These are phyloP conservation scores for Malurus leucopterus DNA, from an alignment of 2,797 vertebrate genomes.

Conservation along the genomic window DNA sequence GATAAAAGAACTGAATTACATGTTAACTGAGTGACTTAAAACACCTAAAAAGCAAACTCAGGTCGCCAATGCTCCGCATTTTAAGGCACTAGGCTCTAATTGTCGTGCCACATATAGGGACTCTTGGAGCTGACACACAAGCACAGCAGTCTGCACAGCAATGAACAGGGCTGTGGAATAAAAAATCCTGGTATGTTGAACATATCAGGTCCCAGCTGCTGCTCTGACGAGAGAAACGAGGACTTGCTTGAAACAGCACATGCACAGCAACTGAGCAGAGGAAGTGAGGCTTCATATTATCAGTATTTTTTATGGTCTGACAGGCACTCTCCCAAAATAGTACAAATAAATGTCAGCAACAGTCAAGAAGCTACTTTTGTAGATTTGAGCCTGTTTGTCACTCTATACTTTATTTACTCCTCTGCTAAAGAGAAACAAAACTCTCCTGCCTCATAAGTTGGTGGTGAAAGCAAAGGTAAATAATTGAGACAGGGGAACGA, in stretches of 20 bases:
- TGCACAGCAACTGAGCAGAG: background rate
- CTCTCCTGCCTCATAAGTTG: background rate
- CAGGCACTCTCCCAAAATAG: background rate
- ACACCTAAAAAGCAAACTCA: background rate
- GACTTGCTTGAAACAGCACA: background rate
- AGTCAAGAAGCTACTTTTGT: background rate
- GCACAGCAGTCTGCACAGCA: background rate
- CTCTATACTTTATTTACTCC: background rate
- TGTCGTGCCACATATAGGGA: accelerated
- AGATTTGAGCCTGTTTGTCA: background rate
- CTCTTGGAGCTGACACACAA: background rate
- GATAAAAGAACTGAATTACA: background rate
- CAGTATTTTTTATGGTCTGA: background rate
- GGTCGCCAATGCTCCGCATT: background rate
- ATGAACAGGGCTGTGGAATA: background rate
- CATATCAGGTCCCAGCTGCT: background rate
- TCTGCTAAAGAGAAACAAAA: background rate
- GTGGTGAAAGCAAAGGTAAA: background rate
- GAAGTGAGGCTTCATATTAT: background rate
- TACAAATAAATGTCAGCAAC: background rate
- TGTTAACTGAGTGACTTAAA: background rate
- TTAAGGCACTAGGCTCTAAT: background rate
- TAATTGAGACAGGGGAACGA: background rate
- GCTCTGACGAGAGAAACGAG: background rate
- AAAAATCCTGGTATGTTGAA: background rate